Base-by-base conservation (phyloP, 2,888 invertebrate species). In the Chloroclystis v-ata region DNA sequence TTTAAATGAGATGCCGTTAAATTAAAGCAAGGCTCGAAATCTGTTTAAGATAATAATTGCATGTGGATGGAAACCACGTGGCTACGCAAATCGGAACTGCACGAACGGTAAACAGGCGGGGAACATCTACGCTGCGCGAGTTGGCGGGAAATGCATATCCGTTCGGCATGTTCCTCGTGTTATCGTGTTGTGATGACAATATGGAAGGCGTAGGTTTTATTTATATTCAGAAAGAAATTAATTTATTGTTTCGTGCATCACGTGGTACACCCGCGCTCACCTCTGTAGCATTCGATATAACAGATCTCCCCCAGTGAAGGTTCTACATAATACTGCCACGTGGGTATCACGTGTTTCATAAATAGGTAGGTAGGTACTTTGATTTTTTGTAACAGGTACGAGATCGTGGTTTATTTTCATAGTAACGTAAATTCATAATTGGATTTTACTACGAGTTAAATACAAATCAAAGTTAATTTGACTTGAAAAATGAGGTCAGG, bases 301-400 rank as follows among this genome's bases (percentile, higher is more conserved):
- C 28, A 33, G 24, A 48, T 51, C 52, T 54, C 59, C 57, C 55
- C 35, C 52, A 60, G 59, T 57, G 52, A 43, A 53, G 64, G 43
- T 62, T 56, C 61, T 60, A 65, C 67, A 65, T 71, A 72, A 74
- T 69, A 69, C 45, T 59, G 57, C 61, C 75, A 72, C 73, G 72
- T 72, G 72, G 67, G 49, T 42, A 42, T 51, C 52, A 54, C 60
- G 40, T 58, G 58, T 33, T 14, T n/a, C 14, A 6, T 33, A 14
- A 16, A 33, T 33, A 20, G n/a, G 13, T 13, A 13, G 13, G 30
- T 30, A 12, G 12, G 29, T 30, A 13, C 13, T 16, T 1, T 26
- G 26, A 2, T 26, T 26, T 26, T 2, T 26, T 24, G 4, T 6
- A 26, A 26, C 26, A 26, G 26, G 2, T 20, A 4, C 20, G 20